Evolutionary conservation across 1,140 invertebrate genomes (phyloP).

Genomic region (Meloidogyne exigua): DNA sequence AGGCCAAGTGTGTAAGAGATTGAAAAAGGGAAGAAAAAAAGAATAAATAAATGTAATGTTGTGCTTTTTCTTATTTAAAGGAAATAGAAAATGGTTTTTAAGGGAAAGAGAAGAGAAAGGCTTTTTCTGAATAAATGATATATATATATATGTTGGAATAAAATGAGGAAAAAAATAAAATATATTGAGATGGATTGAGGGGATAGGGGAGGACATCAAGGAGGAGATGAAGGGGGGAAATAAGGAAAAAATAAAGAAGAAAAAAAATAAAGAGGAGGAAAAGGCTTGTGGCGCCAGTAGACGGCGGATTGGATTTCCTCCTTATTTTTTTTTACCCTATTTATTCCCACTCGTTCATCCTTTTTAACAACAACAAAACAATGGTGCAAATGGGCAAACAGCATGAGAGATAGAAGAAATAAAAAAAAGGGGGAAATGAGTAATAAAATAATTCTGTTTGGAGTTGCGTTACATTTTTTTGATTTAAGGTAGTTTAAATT

Average conservation of each 20-base stretch:
- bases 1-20: not conserved
- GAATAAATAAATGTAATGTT: not conserved
- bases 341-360: not conserved
- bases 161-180: not conserved
- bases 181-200: not conserved
- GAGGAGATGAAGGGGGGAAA: not conserved
- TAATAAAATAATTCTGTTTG: not conserved
- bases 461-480: slow-evolving; percentile 1
- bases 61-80: not conserved
- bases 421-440: not conserved
- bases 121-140: not conserved
- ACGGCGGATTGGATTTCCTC: not conserved
- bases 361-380: not conserved
- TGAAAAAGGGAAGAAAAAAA: not conserved
- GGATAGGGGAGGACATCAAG: not conserved
- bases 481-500: not conserved
- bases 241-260: too few species aligned
- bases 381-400: slow-evolving; percentile 4
- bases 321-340: not conserved
- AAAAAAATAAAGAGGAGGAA: not conserved
- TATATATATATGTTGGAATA: not conserved
- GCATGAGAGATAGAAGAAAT: too few species aligned
- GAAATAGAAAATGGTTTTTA: too few species aligned
- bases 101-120: not conserved
- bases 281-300: slow-evolving; percentile 3